These are phyloP conservation scores for Hemithea aestivaria DNA, from an alignment of 2,888 invertebrate genomes.

Conservation along the genomic window DNA sequence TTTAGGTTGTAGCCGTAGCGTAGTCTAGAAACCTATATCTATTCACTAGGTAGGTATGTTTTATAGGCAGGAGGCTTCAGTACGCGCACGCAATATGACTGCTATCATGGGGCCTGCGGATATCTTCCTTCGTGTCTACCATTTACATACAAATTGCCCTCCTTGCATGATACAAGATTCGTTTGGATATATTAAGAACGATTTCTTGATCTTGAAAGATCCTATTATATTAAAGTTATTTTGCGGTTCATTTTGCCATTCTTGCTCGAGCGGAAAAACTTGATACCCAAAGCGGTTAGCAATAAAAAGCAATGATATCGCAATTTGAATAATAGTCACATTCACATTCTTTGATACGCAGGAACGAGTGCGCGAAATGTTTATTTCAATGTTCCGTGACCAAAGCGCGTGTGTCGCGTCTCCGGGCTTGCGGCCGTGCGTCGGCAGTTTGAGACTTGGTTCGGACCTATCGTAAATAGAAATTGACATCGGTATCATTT, in stretches of 20 bases:
- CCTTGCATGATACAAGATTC: constrained; percentile 5
- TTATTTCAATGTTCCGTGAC: constrained; percentile 30
- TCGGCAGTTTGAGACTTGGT: constrained; percentile 16
- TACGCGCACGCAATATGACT: constrained; percentile 16
- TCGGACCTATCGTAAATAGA: constrained; percentile 50
- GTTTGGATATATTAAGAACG: constrained; percentile 12
- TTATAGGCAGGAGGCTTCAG: constrained; percentile 16
- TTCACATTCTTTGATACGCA: constrained; percentile 28
- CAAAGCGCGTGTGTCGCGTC: constrained; percentile 17
- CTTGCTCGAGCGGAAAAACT: constrained; percentile 13
- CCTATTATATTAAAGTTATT: constrained; percentile 10
- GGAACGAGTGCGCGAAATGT: constrained; percentile 31
- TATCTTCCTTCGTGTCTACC: constrained; percentile 12
- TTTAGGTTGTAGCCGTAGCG: constrained; percentile 7
- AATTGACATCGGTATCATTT: constrained; percentile 60
- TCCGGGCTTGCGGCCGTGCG: constrained; percentile 5
- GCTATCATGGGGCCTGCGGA: constrained; percentile 8
- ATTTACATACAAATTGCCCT: constrained; percentile 10
- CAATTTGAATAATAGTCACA: constrained; percentile 30
- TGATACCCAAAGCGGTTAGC: constrained; percentile 24
- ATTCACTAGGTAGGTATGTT: constrained; percentile 10
- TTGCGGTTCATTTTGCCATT: constrained; percentile 18
- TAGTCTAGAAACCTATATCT: constrained; percentile 15
- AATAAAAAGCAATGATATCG: constrained; percentile 30
- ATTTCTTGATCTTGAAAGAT: constrained; percentile 12